A percentile compares a stretch with the other conserved stretches of the same genome.
These are phyloP conservation scores for Lates calcarifer DNA, from an alignment of 2,113 vertebrate species.

Conservation along the genomic window DNA sequence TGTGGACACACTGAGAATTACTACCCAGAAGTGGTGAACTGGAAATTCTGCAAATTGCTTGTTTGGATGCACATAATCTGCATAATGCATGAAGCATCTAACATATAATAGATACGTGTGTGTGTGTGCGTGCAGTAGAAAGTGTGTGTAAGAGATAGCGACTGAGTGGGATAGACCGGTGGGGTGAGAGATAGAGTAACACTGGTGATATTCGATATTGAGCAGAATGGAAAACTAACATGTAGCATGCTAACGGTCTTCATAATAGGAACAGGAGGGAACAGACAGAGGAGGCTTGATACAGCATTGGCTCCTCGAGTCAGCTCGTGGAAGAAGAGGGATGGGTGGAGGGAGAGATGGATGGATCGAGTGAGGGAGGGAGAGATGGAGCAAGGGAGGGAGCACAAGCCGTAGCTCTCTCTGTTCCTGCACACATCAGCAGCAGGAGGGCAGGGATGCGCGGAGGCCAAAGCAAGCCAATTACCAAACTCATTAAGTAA, in stretches of 20 bases:
- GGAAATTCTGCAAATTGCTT: conserved; percentile 70
- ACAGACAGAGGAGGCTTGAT: conserved; percentile 44
- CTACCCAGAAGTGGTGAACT: conserved; percentile 55
- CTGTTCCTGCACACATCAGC: conserved; percentile 74
- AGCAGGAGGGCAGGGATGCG: conserved; percentile 70
- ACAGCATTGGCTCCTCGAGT: conserved; percentile 51
- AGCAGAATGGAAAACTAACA: conserved; percentile 51
- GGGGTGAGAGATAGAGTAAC: conserved; percentile 33
- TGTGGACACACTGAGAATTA: conserved; percentile 47
- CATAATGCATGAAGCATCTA: conserved; percentile 71
- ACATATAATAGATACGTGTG: conserved; percentile 47
- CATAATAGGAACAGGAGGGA: conserved; percentile 30
- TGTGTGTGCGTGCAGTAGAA: background rate
- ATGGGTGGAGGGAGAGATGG: conserved; percentile 49
- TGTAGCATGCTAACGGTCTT: conserved; percentile 40
- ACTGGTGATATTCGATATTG: conserved; percentile 55
- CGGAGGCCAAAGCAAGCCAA: conserved; percentile 79
- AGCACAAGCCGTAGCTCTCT: conserved; percentile 44
- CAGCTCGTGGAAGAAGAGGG: conserved; percentile 30
- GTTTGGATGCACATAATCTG: conserved; percentile 64
- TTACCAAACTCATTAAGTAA: conserved; percentile 86
- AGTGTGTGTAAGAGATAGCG: conserved; percentile 30
- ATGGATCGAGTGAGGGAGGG: conserved; percentile 41
- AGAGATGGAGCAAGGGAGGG: conserved; percentile 9
- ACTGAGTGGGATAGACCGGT: conserved; percentile 35